These are phyloP conservation scores for Poeciliopsis paucimaculata DNA, from an alignment of 2,797 vertebrate genomes.

Conservation along the genomic window DNA sequence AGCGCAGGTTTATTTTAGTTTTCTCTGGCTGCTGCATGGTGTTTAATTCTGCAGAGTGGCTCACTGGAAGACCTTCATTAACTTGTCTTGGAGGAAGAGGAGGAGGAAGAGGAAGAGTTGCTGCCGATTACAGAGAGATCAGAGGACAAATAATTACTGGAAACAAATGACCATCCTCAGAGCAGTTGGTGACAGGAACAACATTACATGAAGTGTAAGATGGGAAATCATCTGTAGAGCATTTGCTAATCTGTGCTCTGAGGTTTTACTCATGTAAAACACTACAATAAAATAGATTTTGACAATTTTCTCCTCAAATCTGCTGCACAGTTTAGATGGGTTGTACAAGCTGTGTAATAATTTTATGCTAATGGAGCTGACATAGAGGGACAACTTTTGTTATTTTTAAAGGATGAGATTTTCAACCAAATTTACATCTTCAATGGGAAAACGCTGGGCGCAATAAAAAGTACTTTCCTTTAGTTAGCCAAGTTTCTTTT, in stretches of 20 bases:
- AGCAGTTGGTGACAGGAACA: slow-evolving; percentile 10
- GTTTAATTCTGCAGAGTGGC: slow-evolving; percentile 34
- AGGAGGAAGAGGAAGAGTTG: slow-evolving; percentile 58
- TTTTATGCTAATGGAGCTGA: no score
- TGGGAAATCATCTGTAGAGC: neutral
- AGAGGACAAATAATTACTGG: slow-evolving; percentile 58
- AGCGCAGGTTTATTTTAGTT: slow-evolving; percentile 19
- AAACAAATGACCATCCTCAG: slow-evolving; percentile 36
- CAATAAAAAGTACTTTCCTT: no score
- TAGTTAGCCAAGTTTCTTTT: neutral
- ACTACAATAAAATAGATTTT: neutral
- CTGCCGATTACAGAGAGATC: slow-evolving; percentile 43
- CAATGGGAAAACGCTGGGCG: no score
- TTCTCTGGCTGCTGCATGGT: slow-evolving; percentile 39
- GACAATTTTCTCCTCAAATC: neutral
- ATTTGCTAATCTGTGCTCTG: neutral
- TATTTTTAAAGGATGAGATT: no score
- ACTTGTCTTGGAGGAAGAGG: slow-evolving; percentile 51
- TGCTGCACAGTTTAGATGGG: neutral
- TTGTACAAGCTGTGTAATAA: neutral
- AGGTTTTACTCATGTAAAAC: neutral
- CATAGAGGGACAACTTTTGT: no score
- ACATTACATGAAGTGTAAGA: neutral
- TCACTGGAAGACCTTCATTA: slow-evolving; percentile 58
- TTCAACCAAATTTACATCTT: no score